Percentiles rank a stretch among this genome's conserved stretches.
phyloP scores from a whole-genome alignment of 2,797 vertebrate species.

The Lepilemur septentrionalis region DNA sequence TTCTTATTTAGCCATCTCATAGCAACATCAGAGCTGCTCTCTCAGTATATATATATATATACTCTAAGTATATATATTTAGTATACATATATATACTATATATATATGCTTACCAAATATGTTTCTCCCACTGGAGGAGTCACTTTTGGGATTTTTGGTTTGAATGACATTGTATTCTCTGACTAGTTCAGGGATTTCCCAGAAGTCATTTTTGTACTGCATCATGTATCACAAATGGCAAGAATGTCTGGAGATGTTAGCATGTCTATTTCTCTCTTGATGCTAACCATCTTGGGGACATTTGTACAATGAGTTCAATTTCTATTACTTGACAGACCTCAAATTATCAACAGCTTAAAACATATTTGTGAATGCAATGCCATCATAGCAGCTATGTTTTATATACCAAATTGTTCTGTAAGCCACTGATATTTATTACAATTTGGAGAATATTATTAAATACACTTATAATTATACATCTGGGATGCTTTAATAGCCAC shows the following conservation, averaged over 20 bases:
- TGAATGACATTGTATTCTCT: conserved; percentile 70
- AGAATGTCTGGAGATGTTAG: conserved; percentile 41
- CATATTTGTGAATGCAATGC: conserved; percentile 77
- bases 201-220: conserved; percentile 47
- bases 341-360: conserved; percentile 79
- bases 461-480: conserved; percentile 76
- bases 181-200: conserved; percentile 69
- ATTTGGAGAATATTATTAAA: conserved; percentile 74
- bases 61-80: too few species aligned
- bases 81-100: not conserved
- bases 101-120: not conserved
- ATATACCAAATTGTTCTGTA: conserved; percentile 75
- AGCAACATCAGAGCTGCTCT: not conserved
- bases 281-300: conserved; percentile 73
- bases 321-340: conserved; percentile 77
- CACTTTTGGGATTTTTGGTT: conserved; percentile 44
- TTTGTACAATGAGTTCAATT: conserved; percentile 78
- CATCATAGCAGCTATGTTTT: conserved; percentile 68
- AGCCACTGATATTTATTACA: conserved; percentile 81
- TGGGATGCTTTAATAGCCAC: conserved; percentile 63
- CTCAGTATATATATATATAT: too few species aligned
- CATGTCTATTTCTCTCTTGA: conserved; percentile 69
- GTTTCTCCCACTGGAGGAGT: conserved; percentile 21
- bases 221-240: conserved; percentile 67
- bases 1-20: not conserved